phyloP scores from a whole-genome alignment of 2,888 invertebrate species.

The Tipula vernalis region DNA sequence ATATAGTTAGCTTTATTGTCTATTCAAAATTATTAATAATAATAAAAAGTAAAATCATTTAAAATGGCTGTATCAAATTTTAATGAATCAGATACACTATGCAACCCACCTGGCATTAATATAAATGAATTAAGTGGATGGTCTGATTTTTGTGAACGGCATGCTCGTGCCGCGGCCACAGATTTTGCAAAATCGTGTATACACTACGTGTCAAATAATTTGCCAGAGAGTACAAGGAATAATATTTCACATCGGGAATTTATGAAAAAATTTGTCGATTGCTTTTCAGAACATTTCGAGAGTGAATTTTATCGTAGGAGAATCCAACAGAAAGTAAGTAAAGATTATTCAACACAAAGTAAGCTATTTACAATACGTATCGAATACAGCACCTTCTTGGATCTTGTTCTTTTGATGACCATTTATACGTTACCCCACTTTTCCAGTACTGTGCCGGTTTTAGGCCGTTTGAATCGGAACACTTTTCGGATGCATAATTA shows the following conservation, averaged over 20 bases:
- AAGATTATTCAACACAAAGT: no score
- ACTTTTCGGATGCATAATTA: no score
- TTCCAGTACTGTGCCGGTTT: no score
- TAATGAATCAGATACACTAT: neutral
- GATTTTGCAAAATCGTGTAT: constrained; percentile 82
- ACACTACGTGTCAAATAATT: constrained; percentile 58
- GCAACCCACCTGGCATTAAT: neutral
- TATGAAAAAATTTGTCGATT: constrained; percentile 69
- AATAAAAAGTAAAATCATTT: neutral
- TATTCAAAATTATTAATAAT: neutral
- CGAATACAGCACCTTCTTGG: no score
- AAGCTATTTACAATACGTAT: no score
- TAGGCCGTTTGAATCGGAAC: no score
- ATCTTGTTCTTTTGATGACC: no score
- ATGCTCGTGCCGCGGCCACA: constrained; percentile 70
- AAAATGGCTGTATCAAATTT: constrained; percentile 9
- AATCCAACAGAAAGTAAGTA: constrained; percentile 36
- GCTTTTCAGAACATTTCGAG: constrained; percentile 76
- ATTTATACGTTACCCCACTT: no score
- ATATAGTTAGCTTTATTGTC: neutral
- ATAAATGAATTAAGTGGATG: constrained; percentile 38
- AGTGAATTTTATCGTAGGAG: constrained; percentile 53
- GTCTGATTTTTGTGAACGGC: constrained; percentile 78
- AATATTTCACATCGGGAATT: constrained; percentile 65
- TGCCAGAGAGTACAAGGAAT: constrained; percentile 50